Evolutionary conservation across 2,113 vertebrate species (phyloP).

Genomic region (Petroica traversi): DNA sequence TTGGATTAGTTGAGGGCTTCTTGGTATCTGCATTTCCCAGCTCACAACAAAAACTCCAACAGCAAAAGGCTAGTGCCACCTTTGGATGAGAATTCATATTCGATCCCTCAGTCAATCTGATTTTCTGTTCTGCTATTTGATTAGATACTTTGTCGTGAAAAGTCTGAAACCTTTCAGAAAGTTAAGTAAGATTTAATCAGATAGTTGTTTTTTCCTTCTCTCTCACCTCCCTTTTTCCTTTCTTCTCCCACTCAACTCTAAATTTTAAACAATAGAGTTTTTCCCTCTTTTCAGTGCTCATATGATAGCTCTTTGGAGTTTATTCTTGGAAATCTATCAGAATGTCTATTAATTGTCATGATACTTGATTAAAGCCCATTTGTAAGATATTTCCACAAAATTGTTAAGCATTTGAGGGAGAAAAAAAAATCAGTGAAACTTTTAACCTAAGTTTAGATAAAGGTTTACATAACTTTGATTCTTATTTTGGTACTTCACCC

Average conservation of each 20-base stretch:
- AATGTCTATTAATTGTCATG: neutral
- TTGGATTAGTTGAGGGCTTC: constrained; percentile 64
- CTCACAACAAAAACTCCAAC: neutral
- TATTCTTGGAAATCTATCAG: neutral
- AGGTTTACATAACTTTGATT: neutral
- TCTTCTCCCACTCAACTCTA: neutral
- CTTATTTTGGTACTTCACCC: neutral
- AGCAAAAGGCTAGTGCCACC: constrained; percentile 53
- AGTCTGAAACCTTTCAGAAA: neutral
- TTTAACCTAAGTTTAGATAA: neutral
- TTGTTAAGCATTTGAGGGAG: neutral
- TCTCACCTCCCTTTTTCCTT: neutral
- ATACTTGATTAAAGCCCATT: neutral
- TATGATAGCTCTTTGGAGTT: neutral
- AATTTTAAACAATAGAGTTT: neutral
- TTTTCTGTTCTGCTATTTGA: neutral
- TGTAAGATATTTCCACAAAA: neutral
- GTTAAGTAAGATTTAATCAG: neutral
- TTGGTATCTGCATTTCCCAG: constrained; percentile 13
- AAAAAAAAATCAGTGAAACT: neutral
- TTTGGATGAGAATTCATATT: constrained; percentile 3
- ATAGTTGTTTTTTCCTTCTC: neutral
- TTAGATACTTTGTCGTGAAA: neutral
- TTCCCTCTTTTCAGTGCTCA: neutral
- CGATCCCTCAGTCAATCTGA: neutral